Percentiles rank a stretch among this genome's conserved stretches.
Evolutionary conservation across 2,113 vertebrate genomes (phyloP).

Genomic region (Thymallus thymallus): DNA sequence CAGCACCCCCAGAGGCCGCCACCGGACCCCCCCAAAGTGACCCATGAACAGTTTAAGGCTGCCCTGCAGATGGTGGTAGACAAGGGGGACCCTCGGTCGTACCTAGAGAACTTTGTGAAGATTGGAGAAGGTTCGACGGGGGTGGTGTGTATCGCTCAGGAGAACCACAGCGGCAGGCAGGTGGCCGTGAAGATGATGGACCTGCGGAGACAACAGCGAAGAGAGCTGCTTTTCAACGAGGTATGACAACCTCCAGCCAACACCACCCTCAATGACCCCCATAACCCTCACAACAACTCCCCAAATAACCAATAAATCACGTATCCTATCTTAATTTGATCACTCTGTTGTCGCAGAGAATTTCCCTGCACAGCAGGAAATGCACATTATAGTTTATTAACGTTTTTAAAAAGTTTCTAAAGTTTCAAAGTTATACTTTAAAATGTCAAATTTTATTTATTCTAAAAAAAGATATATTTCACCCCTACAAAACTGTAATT

Average conservation of each 20-base stretch:
- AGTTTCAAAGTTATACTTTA: no score
- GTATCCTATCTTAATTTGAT: no score
- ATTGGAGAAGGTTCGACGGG: conserved; percentile 97
- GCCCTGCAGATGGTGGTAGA: conserved; percentile 97
- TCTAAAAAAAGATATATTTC: no score
- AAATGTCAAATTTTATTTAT: no score
- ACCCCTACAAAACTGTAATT: no score
- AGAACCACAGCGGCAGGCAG: conserved; percentile 92
- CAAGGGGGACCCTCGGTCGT: conserved; percentile 88
- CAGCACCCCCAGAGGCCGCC: conserved; percentile 76
- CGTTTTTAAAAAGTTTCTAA: no score
- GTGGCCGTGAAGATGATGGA: conserved; percentile 99
- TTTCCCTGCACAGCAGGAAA: no score
- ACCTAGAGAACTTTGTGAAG: conserved; percentile 95
- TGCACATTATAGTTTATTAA: no score
- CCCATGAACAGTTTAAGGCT: conserved; percentile 96
- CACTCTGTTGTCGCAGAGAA: no score
- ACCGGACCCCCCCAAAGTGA: conserved; percentile 86
- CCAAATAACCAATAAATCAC: neutral
- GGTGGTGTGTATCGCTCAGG: conserved; percentile 92
- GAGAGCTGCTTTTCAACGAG: conserved; percentile 98
- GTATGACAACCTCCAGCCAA: conserved; percentile 60
- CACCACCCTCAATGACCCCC: neutral
- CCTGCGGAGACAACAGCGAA: conserved; percentile 91
- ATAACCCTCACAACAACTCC: no score